Percentiles rank a stretch among this genome's conserved stretches.
These are phyloP conservation scores for Dendroctonus ponderosae DNA, from an alignment of 1,140 invertebrate species.

Conservation along the genomic window DNA sequence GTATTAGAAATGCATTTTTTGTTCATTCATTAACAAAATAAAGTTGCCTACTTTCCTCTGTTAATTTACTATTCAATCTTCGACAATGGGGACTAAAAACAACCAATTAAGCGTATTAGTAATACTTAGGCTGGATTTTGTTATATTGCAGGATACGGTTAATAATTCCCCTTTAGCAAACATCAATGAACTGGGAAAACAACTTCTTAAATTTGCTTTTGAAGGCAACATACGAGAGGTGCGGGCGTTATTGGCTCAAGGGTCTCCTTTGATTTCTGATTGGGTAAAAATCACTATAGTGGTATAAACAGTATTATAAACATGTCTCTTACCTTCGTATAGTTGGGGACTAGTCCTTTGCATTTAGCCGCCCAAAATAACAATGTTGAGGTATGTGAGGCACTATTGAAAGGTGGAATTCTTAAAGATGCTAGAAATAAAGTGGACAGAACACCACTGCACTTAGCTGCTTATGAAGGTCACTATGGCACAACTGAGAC, in stretches of 20 bases:
- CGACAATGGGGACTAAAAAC: slow-evolving; percentile 25
- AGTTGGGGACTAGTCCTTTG: slow-evolving; percentile 86
- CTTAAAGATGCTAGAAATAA: slow-evolving; percentile 86
- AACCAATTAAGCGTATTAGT: slow-evolving; percentile 32
- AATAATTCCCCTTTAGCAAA: too few species aligned
- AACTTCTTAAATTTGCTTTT: slow-evolving; percentile 73
- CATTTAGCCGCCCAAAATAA: slow-evolving; percentile 84
- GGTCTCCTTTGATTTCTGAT: slow-evolving; percentile 86
- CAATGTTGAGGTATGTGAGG: slow-evolving; percentile 77
- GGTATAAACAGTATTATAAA: not conserved
- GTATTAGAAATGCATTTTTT: not conserved
- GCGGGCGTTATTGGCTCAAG: slow-evolving; percentile 71
- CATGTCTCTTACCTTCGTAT: slow-evolving; percentile 2
- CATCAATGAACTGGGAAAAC: slow-evolving; percentile 72
- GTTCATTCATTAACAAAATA: not conserved
- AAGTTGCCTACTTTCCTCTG: slow-evolving; percentile 5
- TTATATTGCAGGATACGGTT: too few species aligned
- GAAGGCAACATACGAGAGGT: slow-evolving; percentile 77
- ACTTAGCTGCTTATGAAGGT: slow-evolving; percentile 84
- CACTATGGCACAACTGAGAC: slow-evolving; percentile 75
- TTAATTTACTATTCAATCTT: slow-evolving; percentile 37
- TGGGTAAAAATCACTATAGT: slow-evolving; percentile 62
- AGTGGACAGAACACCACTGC: slow-evolving; percentile 86
- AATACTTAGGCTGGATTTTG: not conserved
- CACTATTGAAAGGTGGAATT: slow-evolving; percentile 80